A percentile compares a stretch with the other conserved stretches of the same genome.
These are phyloP conservation scores for Callipepla californica DNA, from an alignment of 2,113 vertebrate species.

Conservation along the genomic window DNA sequence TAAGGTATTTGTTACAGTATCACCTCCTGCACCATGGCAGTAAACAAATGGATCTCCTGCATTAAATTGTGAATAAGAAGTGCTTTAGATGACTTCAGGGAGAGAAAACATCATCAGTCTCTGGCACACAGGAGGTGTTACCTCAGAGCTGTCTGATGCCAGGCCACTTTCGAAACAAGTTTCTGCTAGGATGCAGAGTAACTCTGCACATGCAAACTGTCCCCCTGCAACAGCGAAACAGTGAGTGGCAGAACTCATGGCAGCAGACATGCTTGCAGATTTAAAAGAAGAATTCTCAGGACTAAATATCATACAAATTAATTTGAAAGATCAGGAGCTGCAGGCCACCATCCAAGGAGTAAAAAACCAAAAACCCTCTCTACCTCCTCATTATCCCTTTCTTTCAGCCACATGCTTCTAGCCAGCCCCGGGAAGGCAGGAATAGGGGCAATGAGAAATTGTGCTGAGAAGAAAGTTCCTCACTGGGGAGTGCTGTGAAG, in stretches of 20 bases:
- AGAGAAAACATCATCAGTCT: neutral
- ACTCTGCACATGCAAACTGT: neutral
- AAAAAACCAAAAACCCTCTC: neutral
- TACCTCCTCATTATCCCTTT: slow-evolving; percentile 9
- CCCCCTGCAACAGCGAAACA: neutral
- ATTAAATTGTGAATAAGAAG: neutral
- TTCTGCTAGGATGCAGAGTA: neutral
- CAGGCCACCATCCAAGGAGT: neutral
- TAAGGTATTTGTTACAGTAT: neutral
- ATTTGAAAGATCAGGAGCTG: neutral
- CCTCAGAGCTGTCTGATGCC: accelerated
- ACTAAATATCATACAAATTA: neutral
- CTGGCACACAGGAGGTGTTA: neutral
- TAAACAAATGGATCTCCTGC: neutral
- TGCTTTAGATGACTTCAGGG: neutral
- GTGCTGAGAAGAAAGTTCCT: neutral
- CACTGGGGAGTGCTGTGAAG: neutral
- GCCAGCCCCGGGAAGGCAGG: neutral
- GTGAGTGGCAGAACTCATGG: neutral
- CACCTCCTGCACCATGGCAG: neutral
- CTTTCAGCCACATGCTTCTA: neutral
- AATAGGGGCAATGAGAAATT: neutral
- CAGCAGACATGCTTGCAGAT: neutral
- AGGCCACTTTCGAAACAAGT: accelerated
- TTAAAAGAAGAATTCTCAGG: neutral